Percentiles rank a stretch among this genome's conserved stretches.
Conservation (phyloP, 2,797 vertebrate genomes). For the Microhierax caerulescens region DNA sequence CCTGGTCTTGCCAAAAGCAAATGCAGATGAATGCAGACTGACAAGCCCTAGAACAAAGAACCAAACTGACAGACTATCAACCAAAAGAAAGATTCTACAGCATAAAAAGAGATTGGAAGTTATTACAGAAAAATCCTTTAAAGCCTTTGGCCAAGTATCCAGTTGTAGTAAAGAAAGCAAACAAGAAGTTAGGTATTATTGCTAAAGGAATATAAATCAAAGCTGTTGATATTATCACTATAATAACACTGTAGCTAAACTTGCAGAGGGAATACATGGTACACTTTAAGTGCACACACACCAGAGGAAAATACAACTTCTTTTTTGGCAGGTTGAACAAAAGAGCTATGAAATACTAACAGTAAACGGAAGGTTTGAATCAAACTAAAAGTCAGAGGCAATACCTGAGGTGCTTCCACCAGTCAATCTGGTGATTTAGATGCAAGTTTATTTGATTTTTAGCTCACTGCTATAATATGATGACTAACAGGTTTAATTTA, state of each 20-base stretch:
- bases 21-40: constrained; percentile 31
- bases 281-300: not conserved
- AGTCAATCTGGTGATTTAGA: not conserved
- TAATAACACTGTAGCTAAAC: not conserved
- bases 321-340: not conserved
- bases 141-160: constrained; percentile 13
- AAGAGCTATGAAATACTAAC: not conserved
- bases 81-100: constrained; percentile 24
- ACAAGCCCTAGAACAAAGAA: constrained; percentile 40
- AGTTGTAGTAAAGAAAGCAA: constrained; percentile 19
- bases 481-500: not conserved
- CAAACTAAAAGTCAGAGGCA: not conserved
- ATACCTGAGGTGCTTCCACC: not conserved
- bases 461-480: not conserved
- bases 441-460: not conserved
- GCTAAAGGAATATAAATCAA: constrained; percentile 31
- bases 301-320: not conserved
- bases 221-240: constrained; percentile 9
- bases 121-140: constrained; percentile 41
- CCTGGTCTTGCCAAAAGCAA: constrained; percentile 46
- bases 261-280: not conserved
- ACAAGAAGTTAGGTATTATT: not conserved
- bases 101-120: constrained; percentile 15
- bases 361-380: not conserved
- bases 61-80: not conserved